Conservation (phyloP, 2,113 vertebrate species). For the Crocuta crocuta region DNA sequence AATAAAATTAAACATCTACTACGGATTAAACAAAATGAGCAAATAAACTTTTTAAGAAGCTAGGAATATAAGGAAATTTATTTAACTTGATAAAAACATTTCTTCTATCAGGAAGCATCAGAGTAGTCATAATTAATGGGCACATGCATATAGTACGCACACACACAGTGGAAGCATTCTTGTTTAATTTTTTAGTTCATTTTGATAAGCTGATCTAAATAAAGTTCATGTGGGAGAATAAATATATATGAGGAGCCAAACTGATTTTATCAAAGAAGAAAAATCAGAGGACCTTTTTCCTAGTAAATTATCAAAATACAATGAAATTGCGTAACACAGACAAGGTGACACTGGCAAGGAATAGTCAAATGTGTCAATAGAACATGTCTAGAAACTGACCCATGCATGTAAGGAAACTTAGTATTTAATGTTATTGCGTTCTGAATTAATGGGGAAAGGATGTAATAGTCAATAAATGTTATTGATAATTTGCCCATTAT, state of each 20-base stretch:
- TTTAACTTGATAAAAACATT: slow-evolving; percentile 15
- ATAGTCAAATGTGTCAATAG: background rate
- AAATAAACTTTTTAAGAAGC: background rate
- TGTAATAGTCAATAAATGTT: background rate
- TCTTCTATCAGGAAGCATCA: background rate
- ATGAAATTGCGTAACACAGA: background rate
- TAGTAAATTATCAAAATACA: slow-evolving; percentile 3
- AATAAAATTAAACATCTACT: slow-evolving; percentile 20
- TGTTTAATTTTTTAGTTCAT: background rate
- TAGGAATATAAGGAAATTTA: background rate
- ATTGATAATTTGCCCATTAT: background rate
- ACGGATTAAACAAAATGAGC: background rate
- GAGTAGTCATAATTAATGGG: background rate
- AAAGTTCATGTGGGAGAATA: background rate
- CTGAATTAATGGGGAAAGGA: background rate
- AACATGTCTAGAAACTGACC: background rate
- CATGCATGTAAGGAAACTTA: background rate
- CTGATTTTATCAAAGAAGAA: slow-evolving; percentile 32
- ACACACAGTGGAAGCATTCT: background rate
- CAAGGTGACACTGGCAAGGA: background rate
- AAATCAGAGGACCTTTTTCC: background rate
- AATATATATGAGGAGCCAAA: background rate
- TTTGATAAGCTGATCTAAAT: slow-evolving; percentile 50
- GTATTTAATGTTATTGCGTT: background rate
- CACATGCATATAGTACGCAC: background rate